These are phyloP conservation scores for Hybognathus amarus DNA, from an alignment of 2,797 vertebrate genomes.

Conservation along the genomic window DNA sequence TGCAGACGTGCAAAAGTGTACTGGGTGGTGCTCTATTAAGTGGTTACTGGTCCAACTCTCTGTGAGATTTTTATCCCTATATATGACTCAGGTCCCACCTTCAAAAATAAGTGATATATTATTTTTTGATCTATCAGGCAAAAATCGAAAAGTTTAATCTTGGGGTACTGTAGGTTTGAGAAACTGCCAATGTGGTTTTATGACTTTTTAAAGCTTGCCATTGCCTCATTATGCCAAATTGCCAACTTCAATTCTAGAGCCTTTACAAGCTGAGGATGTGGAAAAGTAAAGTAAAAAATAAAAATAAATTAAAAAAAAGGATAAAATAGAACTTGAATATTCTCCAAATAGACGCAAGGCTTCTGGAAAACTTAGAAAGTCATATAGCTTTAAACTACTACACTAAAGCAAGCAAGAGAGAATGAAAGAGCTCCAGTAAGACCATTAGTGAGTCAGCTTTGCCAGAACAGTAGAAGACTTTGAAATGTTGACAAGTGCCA, in stretches of 20 bases:
- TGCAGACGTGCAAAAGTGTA: no score
- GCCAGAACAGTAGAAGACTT: constrained; percentile 2
- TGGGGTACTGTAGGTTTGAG: not conserved
- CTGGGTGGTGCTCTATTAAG: not conserved
- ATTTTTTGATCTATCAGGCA: not conserved
- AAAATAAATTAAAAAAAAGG: not conserved
- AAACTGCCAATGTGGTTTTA: not conserved
- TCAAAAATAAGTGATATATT: not conserved
- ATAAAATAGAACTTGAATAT: not conserved
- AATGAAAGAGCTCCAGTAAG: constrained; percentile 1
- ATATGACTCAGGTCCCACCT: not conserved
- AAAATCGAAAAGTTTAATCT: not conserved
- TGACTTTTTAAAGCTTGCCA: not conserved
- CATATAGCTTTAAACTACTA: not conserved
- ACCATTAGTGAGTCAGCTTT: constrained; percentile 25
- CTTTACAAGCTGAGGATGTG: not conserved
- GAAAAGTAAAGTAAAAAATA: not conserved
- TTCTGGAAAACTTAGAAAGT: not conserved
- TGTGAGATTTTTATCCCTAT: not conserved
- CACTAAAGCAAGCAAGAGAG: constrained; percentile 8
- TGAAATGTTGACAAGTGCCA: constrained; percentile 64
- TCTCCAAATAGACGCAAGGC: not conserved
- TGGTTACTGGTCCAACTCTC: not conserved
- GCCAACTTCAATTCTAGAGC: not conserved
- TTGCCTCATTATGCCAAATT: not conserved